Percentiles rank a stretch among this genome's conserved stretches.
These are phyloP conservation scores for Lonchura striata DNA, from an alignment of 2,113 vertebrate species.

Conservation along the genomic window DNA sequence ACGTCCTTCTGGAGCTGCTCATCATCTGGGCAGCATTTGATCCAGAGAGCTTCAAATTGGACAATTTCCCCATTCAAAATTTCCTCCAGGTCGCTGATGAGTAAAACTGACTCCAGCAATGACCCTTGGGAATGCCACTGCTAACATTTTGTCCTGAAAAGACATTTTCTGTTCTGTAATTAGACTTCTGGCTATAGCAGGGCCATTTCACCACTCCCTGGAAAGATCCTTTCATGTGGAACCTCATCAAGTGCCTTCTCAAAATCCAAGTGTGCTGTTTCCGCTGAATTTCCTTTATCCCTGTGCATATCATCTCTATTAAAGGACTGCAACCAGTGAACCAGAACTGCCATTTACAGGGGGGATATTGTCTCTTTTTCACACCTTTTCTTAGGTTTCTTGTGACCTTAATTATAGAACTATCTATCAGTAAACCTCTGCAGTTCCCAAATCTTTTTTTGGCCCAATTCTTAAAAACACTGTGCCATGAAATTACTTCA, in stretches of 20 bases:
- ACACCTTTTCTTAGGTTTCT: background rate
- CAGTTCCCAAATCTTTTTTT: background rate
- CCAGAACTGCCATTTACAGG: background rate
- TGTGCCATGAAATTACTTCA: background rate
- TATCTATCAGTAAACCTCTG: background rate
- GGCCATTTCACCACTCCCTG: background rate
- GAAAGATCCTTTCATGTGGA: background rate
- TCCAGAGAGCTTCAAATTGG: background rate
- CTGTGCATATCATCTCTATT: background rate
- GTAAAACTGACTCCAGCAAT: background rate
- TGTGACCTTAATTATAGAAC: background rate
- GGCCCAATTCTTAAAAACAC: background rate
- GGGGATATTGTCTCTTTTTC: background rate
- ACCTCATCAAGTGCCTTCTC: background rate
- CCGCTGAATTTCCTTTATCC: background rate
- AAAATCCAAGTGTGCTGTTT: background rate
- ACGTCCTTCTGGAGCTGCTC: background rate
- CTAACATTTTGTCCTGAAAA: background rate
- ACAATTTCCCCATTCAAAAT: background rate
- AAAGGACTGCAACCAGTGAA: background rate
- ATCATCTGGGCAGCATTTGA: background rate
- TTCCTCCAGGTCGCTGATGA: background rate
- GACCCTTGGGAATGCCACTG: background rate
- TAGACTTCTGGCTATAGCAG: background rate
- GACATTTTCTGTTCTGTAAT: background rate